Evolutionary conservation across 2,888 invertebrate species (phyloP), one percentile per base, ranked within the genome.

Genomic region (Petrolisthes cinctipes): DNA sequence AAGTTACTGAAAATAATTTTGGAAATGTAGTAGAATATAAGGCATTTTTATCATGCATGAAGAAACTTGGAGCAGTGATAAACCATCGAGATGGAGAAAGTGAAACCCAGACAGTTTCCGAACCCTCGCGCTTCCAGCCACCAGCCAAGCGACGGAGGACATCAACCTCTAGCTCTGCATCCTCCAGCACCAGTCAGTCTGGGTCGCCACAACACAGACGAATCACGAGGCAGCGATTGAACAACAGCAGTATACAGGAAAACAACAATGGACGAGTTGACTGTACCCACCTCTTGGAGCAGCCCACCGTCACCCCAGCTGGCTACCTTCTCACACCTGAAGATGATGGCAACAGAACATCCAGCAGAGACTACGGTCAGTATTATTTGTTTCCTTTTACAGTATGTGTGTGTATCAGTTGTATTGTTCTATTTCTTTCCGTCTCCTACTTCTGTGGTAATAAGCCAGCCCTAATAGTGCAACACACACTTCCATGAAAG

Each of bases 281-380:
- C 7, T 66, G 61, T 23, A 68, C 17, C 11, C 76, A 68, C 51
- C 23, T 85, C n/a, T 20, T 82, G 14, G 82, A 85, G 14, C 88
- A 88, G 56, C 82, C 76, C 61, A 20, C 87, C 20, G 87, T 87
- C 73, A 87, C 83, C 71, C 79, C 83, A 5, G 83, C 83, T 81
- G 87, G 87, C 53, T 88, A 80, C 54, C 85, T 88, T n/a, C 85
- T 85, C 20, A 88, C 88, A 11, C 88, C 88, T 5, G 88, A 88
- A 37, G 88, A 88, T 88, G 88, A 88, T 68, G 88, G 88, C 66
- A 85, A 88, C 66, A 85, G 88, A 75, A 85, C 88, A 0, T 85
- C 84, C 54, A 85, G 85, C 82, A 84, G 88, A 82, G 88, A 88
- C 57, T 88, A 85, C 82, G 85, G 85, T 88, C 54, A 88, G 85